A percentile compares a stretch with the other conserved stretches of the same genome.
These are phyloP conservation scores for Xenops minutus DNA, from an alignment of 2,797 vertebrate genomes.

Conservation along the genomic window DNA sequence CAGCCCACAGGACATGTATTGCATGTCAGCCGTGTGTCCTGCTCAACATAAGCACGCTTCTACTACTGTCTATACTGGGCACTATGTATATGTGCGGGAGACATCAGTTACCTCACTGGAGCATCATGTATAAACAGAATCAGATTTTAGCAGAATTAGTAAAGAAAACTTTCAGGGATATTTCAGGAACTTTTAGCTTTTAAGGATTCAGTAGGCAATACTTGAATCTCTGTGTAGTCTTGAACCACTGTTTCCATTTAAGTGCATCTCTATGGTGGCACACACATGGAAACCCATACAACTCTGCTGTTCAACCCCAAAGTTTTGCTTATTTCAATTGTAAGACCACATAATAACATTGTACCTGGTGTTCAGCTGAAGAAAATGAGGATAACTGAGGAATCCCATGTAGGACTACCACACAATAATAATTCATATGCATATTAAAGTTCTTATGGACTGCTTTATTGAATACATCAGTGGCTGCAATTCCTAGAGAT, in stretches of 20 bases:
- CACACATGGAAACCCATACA: not conserved
- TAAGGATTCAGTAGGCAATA: not conserved
- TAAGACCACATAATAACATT: not conserved
- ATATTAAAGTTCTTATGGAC: not conserved
- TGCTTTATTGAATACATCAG: not conserved
- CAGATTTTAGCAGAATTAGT: not conserved
- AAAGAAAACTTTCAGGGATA: not conserved
- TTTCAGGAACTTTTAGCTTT: not conserved
- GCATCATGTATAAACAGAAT: not conserved
- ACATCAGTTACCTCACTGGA: not conserved
- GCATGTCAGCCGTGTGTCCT: not conserved
- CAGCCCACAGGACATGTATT: not conserved
- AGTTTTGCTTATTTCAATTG: not conserved
- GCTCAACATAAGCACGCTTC: not conserved
- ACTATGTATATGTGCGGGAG: not conserved
- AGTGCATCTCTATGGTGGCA: rapidly evolving
- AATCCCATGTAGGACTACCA: not conserved
- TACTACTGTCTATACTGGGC: not conserved
- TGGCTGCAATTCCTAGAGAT: not conserved
- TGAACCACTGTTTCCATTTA: not conserved
- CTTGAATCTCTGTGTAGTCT: not conserved
- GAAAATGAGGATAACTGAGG: not conserved
- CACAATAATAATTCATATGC: not conserved
- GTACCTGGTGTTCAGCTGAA: not conserved
- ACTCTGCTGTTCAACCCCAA: not conserved